phyloP scores from a whole-genome alignment of 2,113 vertebrate genomes.

The Equus przewalskii region DNA sequence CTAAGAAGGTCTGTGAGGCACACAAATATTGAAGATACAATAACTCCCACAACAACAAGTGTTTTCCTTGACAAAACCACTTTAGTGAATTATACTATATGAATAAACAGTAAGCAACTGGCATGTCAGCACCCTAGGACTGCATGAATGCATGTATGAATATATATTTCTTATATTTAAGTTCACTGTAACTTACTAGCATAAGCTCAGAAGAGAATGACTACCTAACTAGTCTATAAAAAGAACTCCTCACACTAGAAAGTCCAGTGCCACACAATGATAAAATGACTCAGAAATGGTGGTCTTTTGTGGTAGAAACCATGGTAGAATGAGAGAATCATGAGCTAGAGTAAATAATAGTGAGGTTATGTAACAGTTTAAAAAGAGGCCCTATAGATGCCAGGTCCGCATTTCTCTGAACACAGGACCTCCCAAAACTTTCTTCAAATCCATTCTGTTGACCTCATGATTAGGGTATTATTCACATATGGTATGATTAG shows the following conservation, averaged over 20 bases:
- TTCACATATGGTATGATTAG: background rate
- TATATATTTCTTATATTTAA: background rate
- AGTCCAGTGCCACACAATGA: background rate
- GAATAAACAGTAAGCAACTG: background rate
- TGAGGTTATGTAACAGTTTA: background rate
- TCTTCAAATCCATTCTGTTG: background rate
- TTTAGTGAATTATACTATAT: background rate
- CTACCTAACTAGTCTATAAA: background rate
- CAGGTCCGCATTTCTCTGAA: background rate
- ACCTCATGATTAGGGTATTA: background rate
- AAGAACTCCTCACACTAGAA: background rate
- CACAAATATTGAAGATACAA: background rate
- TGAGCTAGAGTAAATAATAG: background rate
- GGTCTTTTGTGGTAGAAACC: background rate
- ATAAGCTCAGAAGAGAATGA: constrained; percentile 14
- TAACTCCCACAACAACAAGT: background rate
- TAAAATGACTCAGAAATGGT: background rate
- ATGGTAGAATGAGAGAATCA: background rate
- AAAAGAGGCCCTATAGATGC: background rate
- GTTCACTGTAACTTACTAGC: constrained; percentile 20
- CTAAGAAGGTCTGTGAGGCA: background rate
- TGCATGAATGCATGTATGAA: too few relatives aligned
- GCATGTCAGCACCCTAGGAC: background rate
- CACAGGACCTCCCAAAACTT: background rate
- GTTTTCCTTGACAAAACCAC: background rate